Evolutionary conservation across 2,888 invertebrate species (phyloP), one percentile per base, ranked within the genome.

Genomic region (Sturmia bella): DNA sequence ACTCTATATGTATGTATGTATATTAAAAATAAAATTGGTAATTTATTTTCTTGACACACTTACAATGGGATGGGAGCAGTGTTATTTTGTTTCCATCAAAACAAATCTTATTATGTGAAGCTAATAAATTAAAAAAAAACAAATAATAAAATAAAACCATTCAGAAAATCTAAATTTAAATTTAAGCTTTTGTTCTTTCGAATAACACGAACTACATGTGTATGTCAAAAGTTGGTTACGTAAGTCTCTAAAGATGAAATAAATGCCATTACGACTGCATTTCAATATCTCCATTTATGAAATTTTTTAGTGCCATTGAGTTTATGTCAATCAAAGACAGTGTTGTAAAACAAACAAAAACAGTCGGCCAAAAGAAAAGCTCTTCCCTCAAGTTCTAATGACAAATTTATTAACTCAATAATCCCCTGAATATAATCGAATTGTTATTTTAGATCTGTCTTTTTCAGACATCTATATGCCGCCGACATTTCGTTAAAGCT

Each of bases 91-190:
- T 70, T 41, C 27, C 59, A n/a, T n/a, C 13, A 27, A 68, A 6
- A 17, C 11, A 63, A 48, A n/a, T 66, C 12, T 5, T 50, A 59
- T 59, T 7, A 57, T 70, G 70, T 41, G 61, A 72, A 72, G 21
- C 50, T 50, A 41, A 43, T 19, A 15, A 6, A 17, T 32, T 0
- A 12, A 21, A 43, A 32, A 32, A 32, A 32, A 32, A 3, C 3
- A 27, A 54, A 17, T 9, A 32, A 3, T 4, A 27, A 54, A 17
- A 0, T 48, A 13, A 48, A 70, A 41, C 48, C 50, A 50, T 61
- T 50, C 27, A 24, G 1, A 72, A 57, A 37, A 41, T 27, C n/a
- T 21, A 9, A 24, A 41, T 48, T 39, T 24, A 37, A 11, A 15
- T 19, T 27, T 11, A 19, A 19, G 13, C 27, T 43, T 70, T 37